Evolutionary conservation across 2,113 vertebrate species (phyloP).

Genomic region (Uria aalge): DNA sequence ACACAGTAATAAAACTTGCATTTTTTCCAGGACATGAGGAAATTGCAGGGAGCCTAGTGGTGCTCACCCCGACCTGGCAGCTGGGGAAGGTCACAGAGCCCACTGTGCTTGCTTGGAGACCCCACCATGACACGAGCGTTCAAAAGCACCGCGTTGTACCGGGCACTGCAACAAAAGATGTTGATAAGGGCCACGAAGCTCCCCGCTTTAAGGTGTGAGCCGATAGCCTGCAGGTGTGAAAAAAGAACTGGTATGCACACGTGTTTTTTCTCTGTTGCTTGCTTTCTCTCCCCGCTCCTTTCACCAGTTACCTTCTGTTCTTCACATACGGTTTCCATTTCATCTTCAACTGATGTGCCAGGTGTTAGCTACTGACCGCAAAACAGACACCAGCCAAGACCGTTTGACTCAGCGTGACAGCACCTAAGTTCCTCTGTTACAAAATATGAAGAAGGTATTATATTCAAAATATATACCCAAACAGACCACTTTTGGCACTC

Average conservation of each 20-base stretch:
- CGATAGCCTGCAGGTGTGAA: not conserved
- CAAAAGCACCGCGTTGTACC: rapidly evolving
- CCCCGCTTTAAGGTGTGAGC: not conserved
- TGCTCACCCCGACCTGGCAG: rapidly evolving
- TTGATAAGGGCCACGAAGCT: not conserved
- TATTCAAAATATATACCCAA: not conserved
- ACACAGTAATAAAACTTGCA: not conserved
- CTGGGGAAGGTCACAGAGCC: not conserved
- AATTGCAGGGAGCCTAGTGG: not conserved
- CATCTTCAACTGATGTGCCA: not conserved
- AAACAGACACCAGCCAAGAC: not conserved
- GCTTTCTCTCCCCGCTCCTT: not conserved
- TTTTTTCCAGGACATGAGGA: not conserved
- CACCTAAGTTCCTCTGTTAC: not conserved
- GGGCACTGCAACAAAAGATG: not conserved
- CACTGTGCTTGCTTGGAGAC: not conserved
- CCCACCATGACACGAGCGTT: rapidly evolving
- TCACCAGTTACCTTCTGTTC: not conserved
- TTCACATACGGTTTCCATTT: not conserved
- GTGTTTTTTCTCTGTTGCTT: not conserved
- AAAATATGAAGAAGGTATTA: not conserved
- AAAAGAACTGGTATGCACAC: not conserved
- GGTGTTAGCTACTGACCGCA: not conserved
- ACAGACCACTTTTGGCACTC: not conserved
- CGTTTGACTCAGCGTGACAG: rapidly evolving